Evolutionary conservation across 2,797 vertebrate species (phyloP).

Genomic region (Astyanax mexicanus): DNA sequence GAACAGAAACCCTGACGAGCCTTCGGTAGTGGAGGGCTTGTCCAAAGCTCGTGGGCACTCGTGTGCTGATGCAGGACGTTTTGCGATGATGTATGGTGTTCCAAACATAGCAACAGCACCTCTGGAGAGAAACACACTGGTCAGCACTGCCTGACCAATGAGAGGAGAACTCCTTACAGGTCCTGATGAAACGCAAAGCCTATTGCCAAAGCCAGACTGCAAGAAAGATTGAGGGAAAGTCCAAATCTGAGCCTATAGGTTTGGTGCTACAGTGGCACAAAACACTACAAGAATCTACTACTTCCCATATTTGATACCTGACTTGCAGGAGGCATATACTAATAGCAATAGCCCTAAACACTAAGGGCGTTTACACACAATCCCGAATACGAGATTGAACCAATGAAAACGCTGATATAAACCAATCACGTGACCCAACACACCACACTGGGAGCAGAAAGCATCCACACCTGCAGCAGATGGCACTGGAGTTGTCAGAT

Average conservation of each 20-base stretch:
- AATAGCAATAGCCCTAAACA: too few relatives aligned
- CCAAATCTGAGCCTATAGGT: neutral
- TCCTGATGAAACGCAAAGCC: slow-evolving; percentile 5
- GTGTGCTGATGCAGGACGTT: neutral
- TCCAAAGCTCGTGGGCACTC: neutral
- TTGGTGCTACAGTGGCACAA: too few relatives aligned
- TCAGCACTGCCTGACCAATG: neutral
- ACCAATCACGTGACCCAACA: too few relatives aligned
- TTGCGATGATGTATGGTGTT: neutral
- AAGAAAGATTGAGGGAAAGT: neutral
- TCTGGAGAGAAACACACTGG: neutral
- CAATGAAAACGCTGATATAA: too few relatives aligned
- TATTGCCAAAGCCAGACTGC: neutral
- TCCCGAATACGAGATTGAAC: too few relatives aligned
- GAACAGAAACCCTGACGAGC: slow-evolving; percentile 1
- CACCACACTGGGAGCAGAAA: too few relatives aligned
- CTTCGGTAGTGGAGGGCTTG: slow-evolving; percentile 4
- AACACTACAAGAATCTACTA: too few relatives aligned
- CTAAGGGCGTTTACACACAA: too few relatives aligned
- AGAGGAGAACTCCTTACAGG: neutral
- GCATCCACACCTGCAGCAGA: too few relatives aligned
- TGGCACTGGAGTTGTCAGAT: too few relatives aligned
- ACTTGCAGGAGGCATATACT: too few relatives aligned
- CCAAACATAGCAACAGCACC: slow-evolving; percentile 7
- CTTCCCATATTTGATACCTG: too few relatives aligned